Evolutionary conservation across 1,140 invertebrate genomes (phyloP), one percentile per base, ranked within the genome.

Genomic region (Wasmannia auropunctata): DNA sequence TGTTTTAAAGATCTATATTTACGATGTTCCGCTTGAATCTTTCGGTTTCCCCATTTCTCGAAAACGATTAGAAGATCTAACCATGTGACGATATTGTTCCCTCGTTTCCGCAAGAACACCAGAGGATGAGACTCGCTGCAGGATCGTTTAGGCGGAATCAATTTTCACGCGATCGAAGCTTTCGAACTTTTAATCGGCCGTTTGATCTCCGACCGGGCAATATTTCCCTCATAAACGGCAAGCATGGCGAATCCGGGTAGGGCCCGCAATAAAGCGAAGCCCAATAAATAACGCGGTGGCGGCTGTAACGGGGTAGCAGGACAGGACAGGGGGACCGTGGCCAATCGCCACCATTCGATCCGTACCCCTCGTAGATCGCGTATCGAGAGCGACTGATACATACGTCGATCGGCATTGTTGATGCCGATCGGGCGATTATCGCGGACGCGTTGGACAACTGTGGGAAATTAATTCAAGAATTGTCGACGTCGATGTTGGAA

Each of bases 391-490:
- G 60, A 7, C 22, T 34, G 49, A 70, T 56, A 60, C 79, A n/a
- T 22, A 62, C 43, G 65, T 51, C 63, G 63, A 70, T 56, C 40
- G 67, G 43, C 34, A 43, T 83, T 86, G 63, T 86, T 58, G 54
- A 37, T 28, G n/a, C 54, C 77, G 46, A 34, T 74, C 67, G 85
- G 31, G 34, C 90, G 88, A 90, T 91, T 87, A 91, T 91, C 80
- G 81, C 76, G 62, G 28, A 77, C 67, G 62, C 19, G 60, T 14
- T 49, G 16, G 80, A 84, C 75, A 58, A 89, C 88, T 92, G 92
- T 92, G 92, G 92, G 92, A 92, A 67, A 92, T 92, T 92, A 91
- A 91, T 92, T 79, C 63, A n/a, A 6, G 51, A 31, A 72, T 74
- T 76, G 67, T 43, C 70, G 16, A 31, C 34, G 16, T 28, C 51